phyloP scores from a whole-genome alignment of 2,797 vertebrate genomes.

The Alca torda region DNA sequence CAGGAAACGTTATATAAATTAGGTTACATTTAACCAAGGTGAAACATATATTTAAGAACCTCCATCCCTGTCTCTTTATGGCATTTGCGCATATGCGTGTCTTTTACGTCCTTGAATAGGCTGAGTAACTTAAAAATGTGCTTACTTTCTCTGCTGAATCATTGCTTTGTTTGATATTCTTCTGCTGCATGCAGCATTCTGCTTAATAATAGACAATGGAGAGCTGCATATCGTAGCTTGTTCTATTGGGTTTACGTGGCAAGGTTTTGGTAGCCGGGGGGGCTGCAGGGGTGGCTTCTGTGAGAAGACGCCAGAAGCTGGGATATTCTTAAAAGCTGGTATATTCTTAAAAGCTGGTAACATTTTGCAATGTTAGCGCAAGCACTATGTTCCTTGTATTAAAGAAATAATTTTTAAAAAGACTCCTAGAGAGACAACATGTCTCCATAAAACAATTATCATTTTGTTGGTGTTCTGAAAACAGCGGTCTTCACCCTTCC shows the following conservation, averaged over 20 bases:
- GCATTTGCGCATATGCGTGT: accelerated
- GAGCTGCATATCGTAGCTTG: not conserved
- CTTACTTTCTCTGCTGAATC: slow-evolving; percentile 55
- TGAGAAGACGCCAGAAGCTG: not conserved
- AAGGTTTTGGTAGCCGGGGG: not conserved
- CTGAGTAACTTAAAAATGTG: not conserved
- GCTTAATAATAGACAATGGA: not conserved
- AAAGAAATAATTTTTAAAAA: not conserved
- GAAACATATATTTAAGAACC: not conserved
- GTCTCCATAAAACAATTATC: not conserved
- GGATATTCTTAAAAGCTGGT: not conserved
- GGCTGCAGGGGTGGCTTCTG: not conserved
- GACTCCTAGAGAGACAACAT: not conserved
- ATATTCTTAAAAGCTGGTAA: not conserved
- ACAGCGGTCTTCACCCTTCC: not conserved
- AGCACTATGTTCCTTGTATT: not conserved
- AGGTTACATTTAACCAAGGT: not conserved
- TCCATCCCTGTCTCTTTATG: not conserved
- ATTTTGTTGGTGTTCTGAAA: not conserved
- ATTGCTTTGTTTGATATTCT: slow-evolving; percentile 22
- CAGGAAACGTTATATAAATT: not conserved
- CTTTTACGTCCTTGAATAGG: not conserved
- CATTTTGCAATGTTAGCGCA: not conserved
- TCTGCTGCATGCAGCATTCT: slow-evolving; percentile 37
- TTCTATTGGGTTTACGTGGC: not conserved